A percentile compares a stretch with the other conserved stretches of the same genome.
These are phyloP conservation scores for Halichoeres trimaculatus DNA, from an alignment of 2,113 vertebrate species.

Conservation along the genomic window DNA sequence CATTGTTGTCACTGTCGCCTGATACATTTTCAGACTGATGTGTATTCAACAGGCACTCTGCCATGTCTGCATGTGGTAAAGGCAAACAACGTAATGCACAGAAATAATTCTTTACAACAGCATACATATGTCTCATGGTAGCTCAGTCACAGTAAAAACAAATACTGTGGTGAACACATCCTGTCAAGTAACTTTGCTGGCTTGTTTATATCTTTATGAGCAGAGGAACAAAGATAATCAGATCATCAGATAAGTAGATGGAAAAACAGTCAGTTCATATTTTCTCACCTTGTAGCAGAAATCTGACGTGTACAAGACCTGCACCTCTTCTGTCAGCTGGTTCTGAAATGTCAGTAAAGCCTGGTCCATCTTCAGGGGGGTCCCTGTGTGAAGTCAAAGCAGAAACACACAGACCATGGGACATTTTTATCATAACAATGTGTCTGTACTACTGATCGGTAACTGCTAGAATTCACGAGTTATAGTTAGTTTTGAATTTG, in stretches of 20 bases:
- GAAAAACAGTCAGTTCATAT: background rate
- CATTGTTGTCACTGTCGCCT: background rate
- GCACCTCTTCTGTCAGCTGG: slow-evolving; percentile 67
- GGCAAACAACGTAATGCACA: no score
- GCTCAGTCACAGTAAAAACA: no score
- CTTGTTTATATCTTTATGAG: background rate
- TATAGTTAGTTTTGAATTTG: no score
- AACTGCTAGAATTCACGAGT: no score
- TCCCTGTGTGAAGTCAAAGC: slow-evolving; percentile 56
- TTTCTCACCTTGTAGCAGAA: slow-evolving; percentile 82
- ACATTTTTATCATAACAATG: background rate
- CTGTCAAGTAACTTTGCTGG: background rate
- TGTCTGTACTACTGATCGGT: background rate
- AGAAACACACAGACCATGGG: no score
- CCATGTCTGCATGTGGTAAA: no score
- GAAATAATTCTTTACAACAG: no score
- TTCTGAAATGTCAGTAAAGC: slow-evolving; percentile 80
- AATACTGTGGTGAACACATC: background rate
- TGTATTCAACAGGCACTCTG: no score
- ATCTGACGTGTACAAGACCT: slow-evolving; percentile 79
- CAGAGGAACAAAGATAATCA: background rate
- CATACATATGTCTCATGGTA: background rate
- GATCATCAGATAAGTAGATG: background rate
- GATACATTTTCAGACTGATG: no score
- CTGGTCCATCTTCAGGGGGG: slow-evolving; percentile 79